Evolutionary conservation across 2,797 vertebrate genomes (phyloP), one percentile per base, ranked within the genome.

Genomic region (Bryconaethiops microstoma): DNA sequence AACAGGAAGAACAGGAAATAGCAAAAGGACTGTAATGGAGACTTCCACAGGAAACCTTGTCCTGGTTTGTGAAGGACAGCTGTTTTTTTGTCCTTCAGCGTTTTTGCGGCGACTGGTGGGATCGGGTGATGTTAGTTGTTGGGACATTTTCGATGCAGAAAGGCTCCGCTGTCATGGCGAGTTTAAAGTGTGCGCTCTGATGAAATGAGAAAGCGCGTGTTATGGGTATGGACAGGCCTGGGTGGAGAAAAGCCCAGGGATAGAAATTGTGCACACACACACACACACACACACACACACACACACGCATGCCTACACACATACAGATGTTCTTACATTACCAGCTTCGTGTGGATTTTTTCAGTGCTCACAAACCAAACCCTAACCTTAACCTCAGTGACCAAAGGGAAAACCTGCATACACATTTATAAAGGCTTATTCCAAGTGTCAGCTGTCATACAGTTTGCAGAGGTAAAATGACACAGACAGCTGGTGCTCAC

Each of bases 151-250:
- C 10, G 68, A 83, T 64, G 79, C 74, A 74, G 80, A 67, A 69
- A 76, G 63, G 77, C 77, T 73, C 9, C 75, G 54, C 81, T 88
- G 83, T 81, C 84, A 82, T 69, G 59, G 25, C 8, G 45, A 35
- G 55, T 79, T 86, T 78, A 42, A 45, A 73, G 77, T 63, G 42
- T 50, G 23, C 40, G 57, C 59, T 45, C 54, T 86, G 82, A 85
- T 62, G 70, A 42, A 71, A 50, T 76, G 42, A 74, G 72, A 68
- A 69, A 69, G 54, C 73, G 39, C 76, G 72, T 40, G 54, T 83
- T 77, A 86, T 81, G 69, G 80, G 78, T 73, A 76, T 59, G 73
- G 86, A 85, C 79, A 82, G 77, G 76, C 70, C 70, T 35, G 69
- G 71, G 63, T 78, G 73, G 83, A 82, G 50, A 63, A n/a, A 45